Percentiles rank a stretch among this genome's conserved stretches.
Conservation (phyloP, 2,797 vertebrate genomes). For the Phoeniculus purpureus region DNA sequence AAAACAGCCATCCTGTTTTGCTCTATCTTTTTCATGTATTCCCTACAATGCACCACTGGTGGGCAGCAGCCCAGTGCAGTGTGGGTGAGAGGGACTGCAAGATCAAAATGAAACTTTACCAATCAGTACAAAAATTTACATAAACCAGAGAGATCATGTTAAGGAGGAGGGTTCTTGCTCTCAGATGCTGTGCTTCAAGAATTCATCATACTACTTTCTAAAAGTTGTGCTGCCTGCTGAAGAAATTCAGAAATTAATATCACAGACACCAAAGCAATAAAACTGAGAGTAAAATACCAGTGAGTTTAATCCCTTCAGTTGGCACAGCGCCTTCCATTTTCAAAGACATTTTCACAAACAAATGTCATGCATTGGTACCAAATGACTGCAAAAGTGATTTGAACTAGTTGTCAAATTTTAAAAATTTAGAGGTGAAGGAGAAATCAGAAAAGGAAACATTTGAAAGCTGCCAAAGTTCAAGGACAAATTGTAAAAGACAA, state of each 20-base stretch:
- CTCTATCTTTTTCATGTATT: slow-evolving; percentile 46
- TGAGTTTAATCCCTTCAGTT: not conserved
- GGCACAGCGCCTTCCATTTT: not conserved
- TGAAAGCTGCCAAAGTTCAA: not conserved
- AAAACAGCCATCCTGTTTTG: not conserved
- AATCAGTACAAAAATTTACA: not conserved
- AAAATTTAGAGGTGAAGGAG: not conserved
- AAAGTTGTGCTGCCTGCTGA: not conserved
- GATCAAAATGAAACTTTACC: not conserved
- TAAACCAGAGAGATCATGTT: not conserved
- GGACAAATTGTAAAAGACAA: not conserved
- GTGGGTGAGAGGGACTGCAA: not conserved
- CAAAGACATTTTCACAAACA: not conserved
- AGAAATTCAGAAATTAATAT: not conserved
- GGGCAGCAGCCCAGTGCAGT: slow-evolving; percentile 62
- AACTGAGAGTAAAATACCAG: not conserved
- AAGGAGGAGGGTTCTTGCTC: not conserved
- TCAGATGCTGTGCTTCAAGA: not conserved
- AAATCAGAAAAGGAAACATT: not conserved
- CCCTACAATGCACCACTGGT: slow-evolving; percentile 65
- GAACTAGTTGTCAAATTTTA: not conserved
- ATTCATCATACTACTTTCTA: not conserved
- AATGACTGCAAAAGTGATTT: not conserved
- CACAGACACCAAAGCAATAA: not conserved
- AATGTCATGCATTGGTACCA: not conserved